Conservation (phyloP, 2,113 vertebrate species). For the Pseudorhombus dupliciocellatus region DNA sequence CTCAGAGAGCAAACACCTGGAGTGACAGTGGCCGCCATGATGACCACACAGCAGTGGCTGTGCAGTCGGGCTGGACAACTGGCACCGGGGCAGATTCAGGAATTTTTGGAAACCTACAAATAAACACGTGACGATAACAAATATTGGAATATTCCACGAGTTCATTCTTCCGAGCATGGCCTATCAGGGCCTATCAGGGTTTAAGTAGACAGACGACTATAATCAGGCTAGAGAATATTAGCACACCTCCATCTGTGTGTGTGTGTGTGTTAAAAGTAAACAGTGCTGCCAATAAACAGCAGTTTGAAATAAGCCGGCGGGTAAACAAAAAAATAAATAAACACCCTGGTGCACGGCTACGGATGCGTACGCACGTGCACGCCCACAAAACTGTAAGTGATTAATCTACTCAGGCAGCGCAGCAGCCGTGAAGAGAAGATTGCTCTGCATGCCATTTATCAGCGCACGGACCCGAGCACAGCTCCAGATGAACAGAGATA, state of each 20-base stretch:
- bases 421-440: conserved; percentile 54
- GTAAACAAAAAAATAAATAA: conserved; percentile 61
- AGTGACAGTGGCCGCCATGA: too few relatives aligned
- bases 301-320: conserved; percentile 2
- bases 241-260: not conserved
- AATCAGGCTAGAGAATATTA: not conserved
- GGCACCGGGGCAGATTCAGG: too few relatives aligned
- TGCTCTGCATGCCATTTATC: conserved; percentile 67
- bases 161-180: too few relatives aligned
- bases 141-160: too few relatives aligned
- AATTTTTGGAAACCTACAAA: too few relatives aligned
- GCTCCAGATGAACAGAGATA: conserved; percentile 55
- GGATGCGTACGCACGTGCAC: not conserved
- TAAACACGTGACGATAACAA: too few relatives aligned
- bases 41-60: too few relatives aligned
- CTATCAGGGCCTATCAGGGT: too few relatives aligned
- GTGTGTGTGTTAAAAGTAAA: not conserved
- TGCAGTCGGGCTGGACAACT: too few relatives aligned
- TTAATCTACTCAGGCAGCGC: conserved; percentile 58
- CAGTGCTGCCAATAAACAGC: too few relatives aligned
- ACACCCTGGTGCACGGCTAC: not conserved
- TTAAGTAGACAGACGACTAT: too few relatives aligned
- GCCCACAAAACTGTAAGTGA: conserved; percentile 50
- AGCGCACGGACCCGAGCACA: conserved; percentile 30
- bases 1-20: conserved; percentile 22